Percentiles rank a stretch among this genome's conserved stretches.
Evolutionary conservation across 1,140 invertebrate species (phyloP).

Genomic region (Diploscapter pachys): DNA sequence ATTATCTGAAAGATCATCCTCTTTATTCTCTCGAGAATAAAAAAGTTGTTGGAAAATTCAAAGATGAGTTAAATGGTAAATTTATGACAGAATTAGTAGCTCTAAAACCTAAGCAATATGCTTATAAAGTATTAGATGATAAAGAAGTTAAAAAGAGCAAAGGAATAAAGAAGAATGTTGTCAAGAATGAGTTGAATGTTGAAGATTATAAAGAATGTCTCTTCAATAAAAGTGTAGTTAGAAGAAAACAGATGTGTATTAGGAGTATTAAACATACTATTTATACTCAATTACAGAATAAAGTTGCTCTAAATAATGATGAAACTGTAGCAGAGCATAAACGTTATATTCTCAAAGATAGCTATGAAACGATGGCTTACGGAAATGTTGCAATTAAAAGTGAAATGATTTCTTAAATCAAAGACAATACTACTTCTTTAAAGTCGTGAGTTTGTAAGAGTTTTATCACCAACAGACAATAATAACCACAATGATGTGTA

Average conservation of each 20-base stretch:
- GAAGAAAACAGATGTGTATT: slow-evolving; percentile 12
- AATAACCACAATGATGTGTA: slow-evolving; percentile 36
- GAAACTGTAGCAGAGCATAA: slow-evolving; percentile 5
- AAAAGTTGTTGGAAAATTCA: slow-evolving; percentile 39
- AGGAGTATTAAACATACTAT: slow-evolving; percentile 7
- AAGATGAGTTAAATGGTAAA: slow-evolving; percentile 44
- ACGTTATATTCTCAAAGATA: slow-evolving; percentile 10
- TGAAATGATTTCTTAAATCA: slow-evolving; percentile 5
- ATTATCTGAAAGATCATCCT: slow-evolving; percentile 18
- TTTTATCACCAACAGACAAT: slow-evolving; percentile 34
- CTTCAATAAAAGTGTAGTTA: slow-evolving; percentile 16
- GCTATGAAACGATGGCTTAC: slow-evolving; percentile 9
- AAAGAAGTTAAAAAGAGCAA: slow-evolving; percentile 22
- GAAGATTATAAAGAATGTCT: slow-evolving; percentile 21
- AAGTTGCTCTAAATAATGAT: slow-evolving; percentile 25
- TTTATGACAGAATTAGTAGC: slow-evolving; percentile 41
- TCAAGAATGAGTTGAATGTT: slow-evolving; percentile 23
- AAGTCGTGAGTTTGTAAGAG: slow-evolving; percentile 28
- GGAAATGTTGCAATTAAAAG: background rate
- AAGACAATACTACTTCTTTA: slow-evolving; percentile 19
- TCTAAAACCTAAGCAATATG: slow-evolving; percentile 46
- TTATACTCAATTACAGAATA: slow-evolving; percentile 8
- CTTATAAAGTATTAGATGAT: slow-evolving; percentile 33
- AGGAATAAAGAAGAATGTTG: slow-evolving; percentile 29
- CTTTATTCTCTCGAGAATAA: slow-evolving; percentile 39